A percentile compares a stretch with the other conserved stretches of the same genome.
These are phyloP conservation scores for Corella eumyota DNA, from an alignment of 23 tunicate genomes.

Conservation along the genomic window DNA sequence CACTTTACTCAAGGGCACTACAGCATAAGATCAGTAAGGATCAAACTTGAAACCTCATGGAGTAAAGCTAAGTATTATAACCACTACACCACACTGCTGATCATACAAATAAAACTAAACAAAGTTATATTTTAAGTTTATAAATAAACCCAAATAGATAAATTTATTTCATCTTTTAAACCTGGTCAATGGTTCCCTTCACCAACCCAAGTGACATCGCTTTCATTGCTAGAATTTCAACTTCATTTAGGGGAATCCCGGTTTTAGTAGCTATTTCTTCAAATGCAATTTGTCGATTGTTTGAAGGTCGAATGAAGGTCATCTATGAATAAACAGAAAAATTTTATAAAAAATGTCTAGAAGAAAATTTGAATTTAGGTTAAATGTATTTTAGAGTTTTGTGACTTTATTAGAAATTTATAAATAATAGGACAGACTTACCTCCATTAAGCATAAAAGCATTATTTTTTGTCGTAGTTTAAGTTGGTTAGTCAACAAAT, in stretches of 20 bases:
- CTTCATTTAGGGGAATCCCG: slow-evolving; percentile 60
- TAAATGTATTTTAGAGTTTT: neutral
- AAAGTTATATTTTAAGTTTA: neutral
- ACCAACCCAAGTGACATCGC: slow-evolving; percentile 96
- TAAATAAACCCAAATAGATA: neutral
- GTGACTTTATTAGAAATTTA: neutral
- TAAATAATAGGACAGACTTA: slow-evolving; percentile 4
- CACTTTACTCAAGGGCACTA: no score
- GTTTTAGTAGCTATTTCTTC: slow-evolving; percentile 86
- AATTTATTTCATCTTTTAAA: no score
- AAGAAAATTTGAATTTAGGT: no score
- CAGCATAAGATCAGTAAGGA: no score
- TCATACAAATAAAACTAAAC: neutral
- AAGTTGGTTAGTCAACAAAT: slow-evolving; percentile 56
- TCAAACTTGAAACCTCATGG: no score
- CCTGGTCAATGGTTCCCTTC: slow-evolving; percentile 91
- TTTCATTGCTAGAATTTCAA: slow-evolving; percentile 85
- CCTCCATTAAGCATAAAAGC: slow-evolving; percentile 94
- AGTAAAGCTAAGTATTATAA: neutral
- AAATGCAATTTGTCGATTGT: slow-evolving; percentile 73
- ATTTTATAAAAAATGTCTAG: no score
- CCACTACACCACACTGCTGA: neutral
- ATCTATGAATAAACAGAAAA: slow-evolving; percentile 33
- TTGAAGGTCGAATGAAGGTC: slow-evolving; percentile 92
- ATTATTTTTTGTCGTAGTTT: slow-evolving; percentile 79